phyloP scores from a whole-genome alignment of 2,888 invertebrate genomes.

The Synergus gifuensis region DNA sequence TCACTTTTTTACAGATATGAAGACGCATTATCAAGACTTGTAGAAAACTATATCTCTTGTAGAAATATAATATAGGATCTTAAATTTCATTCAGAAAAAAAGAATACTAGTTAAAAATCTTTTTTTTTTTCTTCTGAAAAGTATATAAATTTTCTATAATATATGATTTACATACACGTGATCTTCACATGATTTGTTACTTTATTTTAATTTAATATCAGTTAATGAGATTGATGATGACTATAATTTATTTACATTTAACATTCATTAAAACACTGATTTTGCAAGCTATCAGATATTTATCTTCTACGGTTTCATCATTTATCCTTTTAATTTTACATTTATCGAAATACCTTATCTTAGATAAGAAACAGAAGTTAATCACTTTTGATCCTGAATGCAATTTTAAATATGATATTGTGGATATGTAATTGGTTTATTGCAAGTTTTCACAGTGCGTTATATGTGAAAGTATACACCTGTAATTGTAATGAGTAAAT shows the following conservation, averaged over 20 bases:
- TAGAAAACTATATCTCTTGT: not conserved
- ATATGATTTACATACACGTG: not conserved
- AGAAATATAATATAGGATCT: not conserved
- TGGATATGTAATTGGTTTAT: not conserved
- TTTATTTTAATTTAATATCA: not conserved
- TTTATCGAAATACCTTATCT: not conserved
- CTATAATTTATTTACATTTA: not conserved
- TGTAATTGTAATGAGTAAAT: not conserved
- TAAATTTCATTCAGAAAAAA: not conserved
- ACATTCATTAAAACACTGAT: not conserved
- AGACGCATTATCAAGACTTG: not conserved
- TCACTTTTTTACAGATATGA: not conserved
- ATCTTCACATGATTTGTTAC: not conserved
- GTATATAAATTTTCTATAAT: no score
- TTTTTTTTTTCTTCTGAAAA: no score
- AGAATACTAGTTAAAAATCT: no score
- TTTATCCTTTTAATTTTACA: not conserved
- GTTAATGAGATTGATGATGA: not conserved
- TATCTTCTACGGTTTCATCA: no score
- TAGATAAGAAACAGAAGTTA: no score
- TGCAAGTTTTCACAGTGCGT: not conserved
- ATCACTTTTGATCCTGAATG: no score
- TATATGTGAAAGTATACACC: not conserved
- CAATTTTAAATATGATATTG: not conserved
- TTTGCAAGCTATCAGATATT: not conserved